These are phyloP conservation scores for Turritopsis dohrnii DNA, from an alignment of 30 jellyfish, hydroid and myxozoan species.

Conservation along the genomic window DNA sequence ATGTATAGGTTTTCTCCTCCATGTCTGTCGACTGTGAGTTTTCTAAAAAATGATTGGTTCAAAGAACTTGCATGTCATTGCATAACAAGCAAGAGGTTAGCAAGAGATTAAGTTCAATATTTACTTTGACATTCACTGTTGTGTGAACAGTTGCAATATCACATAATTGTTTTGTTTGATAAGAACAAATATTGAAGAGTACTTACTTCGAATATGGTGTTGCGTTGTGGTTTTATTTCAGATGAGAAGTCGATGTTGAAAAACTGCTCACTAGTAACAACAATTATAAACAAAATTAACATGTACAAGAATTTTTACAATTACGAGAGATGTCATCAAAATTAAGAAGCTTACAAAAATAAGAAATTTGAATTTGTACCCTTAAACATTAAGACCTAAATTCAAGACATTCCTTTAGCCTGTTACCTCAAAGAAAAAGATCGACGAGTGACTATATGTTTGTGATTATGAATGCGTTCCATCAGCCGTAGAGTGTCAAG, in stretches of 20 bases:
- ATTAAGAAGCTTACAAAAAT: neutral
- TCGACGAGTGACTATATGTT: neutral
- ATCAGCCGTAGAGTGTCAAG: neutral
- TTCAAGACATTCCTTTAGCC: no score
- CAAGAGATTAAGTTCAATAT: neutral
- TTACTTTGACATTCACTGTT: neutral
- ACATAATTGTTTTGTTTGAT: neutral
- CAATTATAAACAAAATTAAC: neutral
- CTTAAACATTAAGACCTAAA: no score
- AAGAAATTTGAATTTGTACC: no score
- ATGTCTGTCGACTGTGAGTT: neutral
- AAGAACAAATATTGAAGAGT: neutral
- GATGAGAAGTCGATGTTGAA: constrained; percentile 81
- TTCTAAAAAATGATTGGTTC: neutral
- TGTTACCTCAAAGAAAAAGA: neutral
- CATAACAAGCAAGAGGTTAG: neutral
- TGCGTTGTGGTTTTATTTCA: constrained; percentile 62
- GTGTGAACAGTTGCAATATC: neutral
- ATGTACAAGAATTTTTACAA: neutral
- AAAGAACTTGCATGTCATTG: neutral
- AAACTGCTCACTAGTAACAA: constrained; percentile 77
- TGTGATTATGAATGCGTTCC: neutral
- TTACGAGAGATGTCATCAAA: neutral
- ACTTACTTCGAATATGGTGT: constrained; percentile 92
- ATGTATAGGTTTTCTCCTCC: neutral